Evolutionary conservation across 2,888 invertebrate genomes (phyloP).

Genomic region (Chydorus sphaericus): DNA sequence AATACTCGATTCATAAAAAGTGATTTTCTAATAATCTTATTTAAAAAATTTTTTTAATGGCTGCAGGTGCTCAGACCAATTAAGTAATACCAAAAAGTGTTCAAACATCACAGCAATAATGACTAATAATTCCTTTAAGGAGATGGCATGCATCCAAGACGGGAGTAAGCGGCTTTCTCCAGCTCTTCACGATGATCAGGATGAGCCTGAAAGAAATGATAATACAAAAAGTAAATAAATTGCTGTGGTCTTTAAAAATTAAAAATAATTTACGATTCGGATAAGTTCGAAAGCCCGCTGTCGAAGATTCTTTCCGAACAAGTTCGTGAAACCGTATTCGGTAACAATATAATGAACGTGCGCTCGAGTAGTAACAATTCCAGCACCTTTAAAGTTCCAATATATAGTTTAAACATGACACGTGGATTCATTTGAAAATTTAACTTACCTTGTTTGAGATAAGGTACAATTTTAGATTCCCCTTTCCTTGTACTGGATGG

Average conservation of each 20-base stretch:
- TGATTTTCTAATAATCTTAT: too few relatives aligned
- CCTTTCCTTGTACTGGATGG: conserved; percentile 66
- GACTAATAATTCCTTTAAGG: conserved; percentile 25
- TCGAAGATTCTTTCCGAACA: conserved; percentile 77
- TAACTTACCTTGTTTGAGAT: conserved; percentile 62
- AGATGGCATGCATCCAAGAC: conserved; percentile 60
- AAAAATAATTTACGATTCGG: too few relatives aligned
- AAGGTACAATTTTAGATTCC: conserved; percentile 67
- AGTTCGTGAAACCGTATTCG: conserved; percentile 73
- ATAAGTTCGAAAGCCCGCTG: conserved; percentile 83
- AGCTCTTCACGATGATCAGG: conserved; percentile 68
- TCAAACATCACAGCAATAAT: background rate
- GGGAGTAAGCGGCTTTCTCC: conserved; percentile 76
- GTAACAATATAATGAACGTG: conserved; percentile 90
- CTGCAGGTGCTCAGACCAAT: too few relatives aligned
- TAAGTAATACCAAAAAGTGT: too few relatives aligned
- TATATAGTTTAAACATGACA: background rate
- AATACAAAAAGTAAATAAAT: too few relatives aligned
- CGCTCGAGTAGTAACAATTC: conserved; percentile 82
- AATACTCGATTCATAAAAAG: too few relatives aligned
- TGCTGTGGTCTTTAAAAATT: too few relatives aligned
- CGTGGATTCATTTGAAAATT: too few relatives aligned
- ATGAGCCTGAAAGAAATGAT: too few relatives aligned
- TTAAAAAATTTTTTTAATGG: too few relatives aligned
- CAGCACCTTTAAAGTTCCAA: conserved; percentile 47